Evolutionary conservation across 2,888 invertebrate species (phyloP).

Genomic region (Norana najaformis): DNA sequence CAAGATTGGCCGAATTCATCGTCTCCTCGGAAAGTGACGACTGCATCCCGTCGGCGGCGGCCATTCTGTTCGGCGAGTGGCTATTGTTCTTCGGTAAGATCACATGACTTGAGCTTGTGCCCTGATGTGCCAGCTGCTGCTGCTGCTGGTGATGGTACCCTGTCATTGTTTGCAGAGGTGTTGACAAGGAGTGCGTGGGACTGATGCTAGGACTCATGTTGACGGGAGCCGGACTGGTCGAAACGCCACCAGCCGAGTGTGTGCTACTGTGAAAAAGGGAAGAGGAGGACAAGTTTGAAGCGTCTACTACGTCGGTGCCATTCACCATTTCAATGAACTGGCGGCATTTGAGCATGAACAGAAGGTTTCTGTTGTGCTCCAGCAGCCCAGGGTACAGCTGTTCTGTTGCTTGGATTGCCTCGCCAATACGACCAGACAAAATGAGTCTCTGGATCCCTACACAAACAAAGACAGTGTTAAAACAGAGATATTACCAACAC

Average conservation of each 20-base stretch:
- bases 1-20: constrained; percentile 55
- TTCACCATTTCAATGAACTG: constrained; percentile 97
- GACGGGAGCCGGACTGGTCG: neutral
- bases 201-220: neutral
- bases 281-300: constrained; percentile 17
- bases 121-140: neutral
- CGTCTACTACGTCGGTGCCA: constrained; percentile 58
- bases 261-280: neutral
- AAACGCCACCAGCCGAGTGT: neutral
- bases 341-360: constrained; percentile 93
- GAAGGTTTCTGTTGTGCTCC: constrained; percentile 84
- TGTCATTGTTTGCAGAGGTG: no score
- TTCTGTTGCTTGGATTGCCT: constrained; percentile 87
- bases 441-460: constrained; percentile 90
- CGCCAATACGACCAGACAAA: constrained; percentile 88
- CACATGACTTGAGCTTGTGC: constrained; percentile 23
- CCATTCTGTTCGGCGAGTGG: neutral
- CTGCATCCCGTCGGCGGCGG: neutral
- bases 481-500: neutral
- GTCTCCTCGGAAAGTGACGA: neutral
- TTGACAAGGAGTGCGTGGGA: neutral
- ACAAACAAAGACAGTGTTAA: constrained; percentile 30
- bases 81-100: constrained; percentile 27
- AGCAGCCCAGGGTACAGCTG: constrained; percentile 89
- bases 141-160: neutral